Evolutionary conservation across 2,113 vertebrate species (phyloP).

Genomic region (Corapipo altera): DNA sequence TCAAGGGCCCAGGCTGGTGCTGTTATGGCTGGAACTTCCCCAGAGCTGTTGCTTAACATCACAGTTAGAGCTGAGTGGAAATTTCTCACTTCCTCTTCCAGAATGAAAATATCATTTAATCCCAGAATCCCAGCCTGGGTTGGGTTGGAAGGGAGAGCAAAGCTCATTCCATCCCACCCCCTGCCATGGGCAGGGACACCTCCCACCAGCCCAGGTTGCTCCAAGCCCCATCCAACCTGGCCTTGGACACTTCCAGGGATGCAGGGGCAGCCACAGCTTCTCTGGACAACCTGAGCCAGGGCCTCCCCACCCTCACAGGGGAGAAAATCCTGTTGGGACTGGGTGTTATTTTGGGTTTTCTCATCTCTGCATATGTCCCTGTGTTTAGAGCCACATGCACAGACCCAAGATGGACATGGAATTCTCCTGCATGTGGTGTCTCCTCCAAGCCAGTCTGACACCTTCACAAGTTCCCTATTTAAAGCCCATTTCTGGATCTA

Average conservation of each 20-base stretch:
- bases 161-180: rapidly evolving
- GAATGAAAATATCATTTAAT: not conserved
- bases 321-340: not conserved
- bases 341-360: not conserved
- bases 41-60: not conserved
- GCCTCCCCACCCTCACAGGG: rapidly evolving
- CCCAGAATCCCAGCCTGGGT: not conserved
- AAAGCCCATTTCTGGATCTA: too few relatives aligned
- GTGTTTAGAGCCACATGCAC: not conserved
- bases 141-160: not conserved
- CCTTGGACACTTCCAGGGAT: not conserved
- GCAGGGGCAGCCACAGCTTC: not conserved
- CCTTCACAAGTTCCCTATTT: not conserved
- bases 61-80: not conserved
- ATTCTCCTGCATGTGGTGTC: rapidly evolving
- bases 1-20: not conserved
- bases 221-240: rapidly evolving
- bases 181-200: not conserved
- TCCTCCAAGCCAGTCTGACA: not conserved
- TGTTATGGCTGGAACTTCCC: not conserved
- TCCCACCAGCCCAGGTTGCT: rapidly evolving
- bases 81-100: conserved; percentile 26
- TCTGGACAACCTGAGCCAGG: not conserved
- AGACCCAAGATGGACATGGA: not conserved
- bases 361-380: rapidly evolving